Percentiles rank a stretch among this genome's conserved stretches.
These are phyloP conservation scores for Corapipo altera DNA, from an alignment of 2,113 vertebrate genomes.

Conservation along the genomic window DNA sequence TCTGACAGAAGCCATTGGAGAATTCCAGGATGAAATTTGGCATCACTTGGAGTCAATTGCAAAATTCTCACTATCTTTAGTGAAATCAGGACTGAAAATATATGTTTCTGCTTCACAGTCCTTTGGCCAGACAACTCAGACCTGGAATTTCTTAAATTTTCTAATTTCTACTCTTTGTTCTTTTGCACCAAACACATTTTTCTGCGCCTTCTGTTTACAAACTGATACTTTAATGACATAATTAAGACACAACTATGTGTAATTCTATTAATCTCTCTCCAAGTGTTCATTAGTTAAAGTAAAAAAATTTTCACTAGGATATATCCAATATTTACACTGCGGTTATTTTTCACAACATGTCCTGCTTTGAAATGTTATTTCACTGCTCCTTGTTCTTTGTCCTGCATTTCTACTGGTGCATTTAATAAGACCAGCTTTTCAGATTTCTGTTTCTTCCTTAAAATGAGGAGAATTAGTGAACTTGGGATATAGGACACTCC, in stretches of 20 bases:
- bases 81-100: neutral
- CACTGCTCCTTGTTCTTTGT: neutral
- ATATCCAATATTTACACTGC: neutral
- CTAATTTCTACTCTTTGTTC: neutral
- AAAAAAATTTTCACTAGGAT: neutral
- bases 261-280: neutral
- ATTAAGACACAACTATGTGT: neutral
- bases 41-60: neutral
- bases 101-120: neutral
- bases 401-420: constrained; percentile 21
- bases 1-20: neutral
- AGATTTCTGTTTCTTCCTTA: constrained; percentile 47
- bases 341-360: neutral
- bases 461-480: constrained; percentile 15
- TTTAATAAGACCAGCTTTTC: neutral
- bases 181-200: neutral
- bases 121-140: neutral
- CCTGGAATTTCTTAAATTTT: neutral
- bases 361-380: neutral
- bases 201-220: neutral
- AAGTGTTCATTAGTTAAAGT: neutral
- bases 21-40: neutral
- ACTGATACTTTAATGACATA: neutral
- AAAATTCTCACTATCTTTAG: neutral
- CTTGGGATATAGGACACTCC: constrained; percentile 54